Conservation (phyloP, 2,888 invertebrate genomes). For the Lumbricus terrestris region DNA sequence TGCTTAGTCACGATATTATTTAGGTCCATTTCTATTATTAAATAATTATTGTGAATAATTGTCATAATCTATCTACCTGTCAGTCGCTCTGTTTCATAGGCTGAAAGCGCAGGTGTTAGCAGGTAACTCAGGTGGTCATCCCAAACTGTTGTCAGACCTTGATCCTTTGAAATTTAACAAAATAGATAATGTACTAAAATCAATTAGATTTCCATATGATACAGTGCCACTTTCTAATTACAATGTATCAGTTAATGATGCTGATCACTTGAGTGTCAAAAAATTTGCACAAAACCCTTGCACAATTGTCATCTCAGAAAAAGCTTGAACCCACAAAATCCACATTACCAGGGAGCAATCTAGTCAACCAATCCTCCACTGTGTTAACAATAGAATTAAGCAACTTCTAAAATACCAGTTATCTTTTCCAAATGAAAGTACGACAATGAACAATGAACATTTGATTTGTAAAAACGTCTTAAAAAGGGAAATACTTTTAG, state of each 20-base stretch:
- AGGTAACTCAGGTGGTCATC: conserved; percentile 59
- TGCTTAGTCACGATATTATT: too few species aligned
- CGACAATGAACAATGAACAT: too few species aligned
- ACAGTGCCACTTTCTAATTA: not conserved
- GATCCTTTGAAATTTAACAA: conserved; percentile 44
- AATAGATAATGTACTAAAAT: not conserved
- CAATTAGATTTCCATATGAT: not conserved
- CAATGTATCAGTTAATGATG: too few species aligned
- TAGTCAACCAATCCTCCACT: not conserved
- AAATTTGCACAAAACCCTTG: not conserved
- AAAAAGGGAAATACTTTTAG: too few species aligned
- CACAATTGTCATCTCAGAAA: not conserved
- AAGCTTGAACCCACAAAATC: not conserved
- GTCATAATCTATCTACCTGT: conserved; percentile 49
- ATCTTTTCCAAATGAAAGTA: not conserved
- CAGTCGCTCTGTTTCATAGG: conserved; percentile 57
- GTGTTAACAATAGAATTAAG: not conserved
- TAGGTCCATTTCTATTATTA: not conserved
- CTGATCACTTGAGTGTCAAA: not conserved
- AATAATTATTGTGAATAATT: not conserved
- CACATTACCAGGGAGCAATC: not conserved
- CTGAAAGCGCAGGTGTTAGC: conserved; percentile 55
- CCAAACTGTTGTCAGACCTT: conserved; percentile 56
- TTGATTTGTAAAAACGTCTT: too few species aligned
- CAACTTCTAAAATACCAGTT: too few species aligned